These are phyloP conservation scores for Oreortyx pictus DNA, from an alignment of 2,797 vertebrate genomes.

Conservation along the genomic window DNA sequence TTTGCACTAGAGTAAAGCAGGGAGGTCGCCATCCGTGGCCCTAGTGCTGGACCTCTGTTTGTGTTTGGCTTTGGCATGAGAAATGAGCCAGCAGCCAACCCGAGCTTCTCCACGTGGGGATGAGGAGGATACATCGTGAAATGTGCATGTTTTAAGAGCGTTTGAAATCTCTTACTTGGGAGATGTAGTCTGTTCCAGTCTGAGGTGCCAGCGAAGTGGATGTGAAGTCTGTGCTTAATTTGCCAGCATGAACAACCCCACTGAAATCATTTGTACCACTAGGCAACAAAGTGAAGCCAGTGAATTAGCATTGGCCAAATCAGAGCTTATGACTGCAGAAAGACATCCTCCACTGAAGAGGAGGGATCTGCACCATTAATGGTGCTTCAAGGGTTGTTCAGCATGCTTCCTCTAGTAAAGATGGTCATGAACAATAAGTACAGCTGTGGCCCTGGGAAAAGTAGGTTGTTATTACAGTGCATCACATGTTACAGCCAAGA, in stretches of 20 bases:
- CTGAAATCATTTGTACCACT: rapidly evolving
- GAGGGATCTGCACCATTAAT: not conserved
- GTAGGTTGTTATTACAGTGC: not conserved
- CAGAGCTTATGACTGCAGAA: not conserved
- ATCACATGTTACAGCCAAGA: not conserved
- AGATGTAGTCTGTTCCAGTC: not conserved
- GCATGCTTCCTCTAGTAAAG: not conserved
- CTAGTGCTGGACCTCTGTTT: not conserved
- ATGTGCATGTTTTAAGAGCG: not conserved
- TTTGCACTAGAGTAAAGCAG: not conserved
- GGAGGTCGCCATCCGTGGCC: not conserved
- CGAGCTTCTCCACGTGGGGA: not conserved
- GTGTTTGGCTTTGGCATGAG: not conserved
- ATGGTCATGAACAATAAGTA: not conserved
- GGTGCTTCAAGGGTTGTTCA: not conserved
- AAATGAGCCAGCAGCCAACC: not conserved
- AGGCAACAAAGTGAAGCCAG: not conserved
- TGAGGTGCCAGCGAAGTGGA: not conserved
- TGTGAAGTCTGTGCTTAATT: not conserved
- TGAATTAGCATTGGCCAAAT: not conserved
- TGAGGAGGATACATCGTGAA: not conserved
- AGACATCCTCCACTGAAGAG: not conserved
- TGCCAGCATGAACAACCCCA: rapidly evolving
- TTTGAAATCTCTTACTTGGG: not conserved
- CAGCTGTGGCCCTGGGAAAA: not conserved